These are phyloP conservation scores for Stegastes partitus DNA, from an alignment of 2,113 vertebrate species.

Conservation along the genomic window DNA sequence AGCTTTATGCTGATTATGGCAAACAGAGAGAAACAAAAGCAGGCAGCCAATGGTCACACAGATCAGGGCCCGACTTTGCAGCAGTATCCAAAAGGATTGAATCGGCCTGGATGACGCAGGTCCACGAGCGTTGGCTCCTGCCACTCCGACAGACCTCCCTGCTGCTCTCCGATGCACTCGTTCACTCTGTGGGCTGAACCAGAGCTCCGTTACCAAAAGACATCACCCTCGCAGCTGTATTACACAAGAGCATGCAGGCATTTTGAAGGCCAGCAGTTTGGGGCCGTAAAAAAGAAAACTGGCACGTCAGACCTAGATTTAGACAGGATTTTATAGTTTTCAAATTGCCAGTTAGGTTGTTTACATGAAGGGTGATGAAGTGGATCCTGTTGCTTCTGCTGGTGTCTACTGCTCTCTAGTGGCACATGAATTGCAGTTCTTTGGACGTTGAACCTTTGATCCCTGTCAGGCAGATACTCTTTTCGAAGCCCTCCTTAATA, in stretches of 20 bases:
- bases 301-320: background rate
- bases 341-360: background rate
- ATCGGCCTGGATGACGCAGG: background rate
- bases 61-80: constrained; percentile 54
- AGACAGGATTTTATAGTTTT: background rate
- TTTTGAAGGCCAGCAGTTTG: background rate
- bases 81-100: constrained; percentile 51
- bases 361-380: background rate
- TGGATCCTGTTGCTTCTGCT: background rate
- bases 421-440: background rate
- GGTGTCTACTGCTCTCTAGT: constrained; percentile 62
- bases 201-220: constrained; percentile 24
- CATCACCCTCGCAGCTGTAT: background rate
- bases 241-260: background rate
- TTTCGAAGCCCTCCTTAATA: too few species aligned
- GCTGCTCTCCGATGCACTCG: constrained; percentile 19
- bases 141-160: constrained; percentile 62
- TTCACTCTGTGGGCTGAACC: constrained; percentile 73
- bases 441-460: background rate
- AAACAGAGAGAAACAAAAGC: background rate
- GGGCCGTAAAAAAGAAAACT: background rate
- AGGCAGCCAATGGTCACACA: background rate
- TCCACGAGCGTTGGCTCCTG: constrained; percentile 30
- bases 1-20: too few species aligned
- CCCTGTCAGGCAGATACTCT: too few species aligned